Evolutionary conservation across 2,113 vertebrate species (phyloP), one percentile per base, ranked within the genome.

Genomic region (Mastomys natalensis): DNA sequence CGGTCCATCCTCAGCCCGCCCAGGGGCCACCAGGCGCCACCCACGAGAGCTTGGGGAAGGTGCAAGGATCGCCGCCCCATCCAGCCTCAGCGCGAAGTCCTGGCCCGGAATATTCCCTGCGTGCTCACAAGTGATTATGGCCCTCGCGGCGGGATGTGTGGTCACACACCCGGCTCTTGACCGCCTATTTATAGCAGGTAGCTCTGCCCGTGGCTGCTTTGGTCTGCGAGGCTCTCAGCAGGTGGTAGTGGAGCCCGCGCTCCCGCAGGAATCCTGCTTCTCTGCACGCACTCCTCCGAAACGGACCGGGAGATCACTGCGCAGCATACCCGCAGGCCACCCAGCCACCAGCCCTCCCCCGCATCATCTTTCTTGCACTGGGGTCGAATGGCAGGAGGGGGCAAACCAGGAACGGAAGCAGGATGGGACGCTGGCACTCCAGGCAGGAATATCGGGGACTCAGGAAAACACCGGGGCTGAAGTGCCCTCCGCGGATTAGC

Each of bases 151-250:
- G 43, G 76, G 96, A 60, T 77, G 95, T 85, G 85, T 74, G 66
- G 73, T 40, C 55, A 82, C 95, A 95, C 97, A 55, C 80, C 0
- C 37, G 37, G 94, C 85, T 62, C 90, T 72, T 16, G 62, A 82
- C 55, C 3, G 55, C 90, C 95, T 97, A 93, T 96, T 97, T 88
- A 91, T 97, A 96, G 97, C 93, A 82, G 93, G 93, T 94, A 89
- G 96, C 82, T 0, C 68, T 51, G 87, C 92, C 68, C 0, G 45
- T 5, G 7, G 62, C 91, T 10, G 19, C 37, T 55, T 13, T 15
- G 45, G 77, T 87, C 66, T 0, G 43, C 2, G 78, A 70, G 72
- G 82, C 87, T 84, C 94, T 95, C 90, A 37, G 96, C 96, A 97
- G 93, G 95, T 97, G 96, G 95, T 93, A 84, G 77, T 34, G 81